Evolutionary conservation across 2,888 invertebrate genomes (phyloP).

Genomic region (Drosophila pegasa): DNA sequence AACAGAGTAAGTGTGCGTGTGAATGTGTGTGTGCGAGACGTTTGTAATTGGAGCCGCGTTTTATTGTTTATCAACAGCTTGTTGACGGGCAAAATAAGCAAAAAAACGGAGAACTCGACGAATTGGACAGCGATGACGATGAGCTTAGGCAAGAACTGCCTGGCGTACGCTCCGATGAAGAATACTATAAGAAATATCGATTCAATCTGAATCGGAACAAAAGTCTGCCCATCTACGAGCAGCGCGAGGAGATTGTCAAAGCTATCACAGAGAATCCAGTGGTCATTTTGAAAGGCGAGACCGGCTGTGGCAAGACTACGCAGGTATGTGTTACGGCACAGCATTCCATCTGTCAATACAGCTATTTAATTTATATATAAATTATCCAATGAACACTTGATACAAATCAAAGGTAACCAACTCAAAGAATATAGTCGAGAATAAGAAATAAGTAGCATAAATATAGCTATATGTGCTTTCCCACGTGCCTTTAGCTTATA

Average conservation of each 20-base stretch:
- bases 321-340: conserved; percentile 84
- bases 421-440: background rate
- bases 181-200: conserved; percentile 73
- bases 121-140: conserved; percentile 78
- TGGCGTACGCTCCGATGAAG: conserved; percentile 63
- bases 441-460: background rate
- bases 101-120: conserved; percentile 59
- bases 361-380: background rate
- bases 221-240: conserved; percentile 81
- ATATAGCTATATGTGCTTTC: too few species aligned
- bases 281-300: conserved; percentile 94
- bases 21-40: background rate
- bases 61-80: conserved; percentile 29
- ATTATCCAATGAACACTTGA: background rate
- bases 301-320: conserved; percentile 97
- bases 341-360: too few species aligned
- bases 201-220: conserved; percentile 78
- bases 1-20: conserved; percentile 59
- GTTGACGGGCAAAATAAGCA: background rate
- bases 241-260: conserved; percentile 87
- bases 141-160: conserved; percentile 33
- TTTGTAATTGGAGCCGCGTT: conserved; percentile 15
- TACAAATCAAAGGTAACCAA: background rate
- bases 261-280: conserved; percentile 88
- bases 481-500: background rate